Evolutionary conservation across 2,797 vertebrate species (phyloP).

Genomic region (Hylomyscus alleni): DNA sequence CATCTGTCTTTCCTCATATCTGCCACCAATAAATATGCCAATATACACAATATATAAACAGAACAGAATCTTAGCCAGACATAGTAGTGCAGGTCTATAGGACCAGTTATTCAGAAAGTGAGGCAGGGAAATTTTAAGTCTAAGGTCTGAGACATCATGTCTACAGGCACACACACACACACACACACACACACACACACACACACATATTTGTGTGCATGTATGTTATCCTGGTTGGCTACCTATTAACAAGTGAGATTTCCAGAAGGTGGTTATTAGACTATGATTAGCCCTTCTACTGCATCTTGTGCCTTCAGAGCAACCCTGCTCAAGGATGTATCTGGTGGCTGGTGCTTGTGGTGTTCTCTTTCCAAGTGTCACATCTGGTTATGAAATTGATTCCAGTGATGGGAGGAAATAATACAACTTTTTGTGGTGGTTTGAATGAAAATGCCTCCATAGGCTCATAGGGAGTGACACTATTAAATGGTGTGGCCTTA

Average conservation of each 20-base stretch:
- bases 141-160: background rate
- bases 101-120: background rate
- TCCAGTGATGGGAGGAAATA: background rate
- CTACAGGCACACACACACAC: background rate
- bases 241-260: background rate
- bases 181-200: background rate
- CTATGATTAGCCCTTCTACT: background rate
- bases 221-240: background rate
- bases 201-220: background rate
- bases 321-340: background rate
- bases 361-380: background rate
- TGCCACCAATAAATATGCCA: background rate
- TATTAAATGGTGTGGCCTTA: background rate
- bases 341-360: accelerated
- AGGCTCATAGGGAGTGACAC: background rate
- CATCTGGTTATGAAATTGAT: background rate
- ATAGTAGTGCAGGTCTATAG: background rate
- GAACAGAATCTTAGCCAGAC: background rate
- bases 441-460: background rate
- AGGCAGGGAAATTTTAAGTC: background rate
- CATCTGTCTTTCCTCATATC: background rate
- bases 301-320: background rate
- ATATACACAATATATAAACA: background rate
- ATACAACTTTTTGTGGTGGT: background rate
- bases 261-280: background rate